A percentile compares a stretch with the other conserved stretches of the same genome.
Conservation (phyloP, 2,888 invertebrate species). For the Tromatobia lineatoria region DNA sequence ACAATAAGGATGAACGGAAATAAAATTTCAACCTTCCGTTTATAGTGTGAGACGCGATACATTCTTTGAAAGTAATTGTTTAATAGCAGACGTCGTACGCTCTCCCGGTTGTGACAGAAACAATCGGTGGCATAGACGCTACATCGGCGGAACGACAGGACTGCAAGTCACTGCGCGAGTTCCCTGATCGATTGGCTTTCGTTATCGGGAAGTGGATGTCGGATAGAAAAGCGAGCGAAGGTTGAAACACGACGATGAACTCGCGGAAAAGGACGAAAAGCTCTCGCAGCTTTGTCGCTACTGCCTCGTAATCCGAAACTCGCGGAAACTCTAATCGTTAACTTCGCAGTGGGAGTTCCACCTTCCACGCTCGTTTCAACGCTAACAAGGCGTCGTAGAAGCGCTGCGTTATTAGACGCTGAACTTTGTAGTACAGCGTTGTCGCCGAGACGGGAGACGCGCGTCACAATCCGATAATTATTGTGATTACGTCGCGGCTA, state of each 20-base stretch:
- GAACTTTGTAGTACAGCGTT: constrained; percentile 54
- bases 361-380: constrained; percentile 49
- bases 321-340: constrained; percentile 73
- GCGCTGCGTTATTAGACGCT: constrained; percentile 39
- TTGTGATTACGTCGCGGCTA: constrained; percentile 38
- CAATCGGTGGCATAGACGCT: background rate
- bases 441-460: constrained; percentile 13
- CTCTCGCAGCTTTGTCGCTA: constrained; percentile 16
- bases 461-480: constrained; percentile 59
- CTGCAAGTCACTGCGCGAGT: background rate
- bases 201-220: constrained; percentile 28
- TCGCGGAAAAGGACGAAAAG: constrained; percentile 21
- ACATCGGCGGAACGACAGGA: background rate
- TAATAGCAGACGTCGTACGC: background rate
- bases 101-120: background rate
- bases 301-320: constrained; percentile 71
- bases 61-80: background rate
- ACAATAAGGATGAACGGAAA: background rate
- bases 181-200: constrained; percentile 46
- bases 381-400: constrained; percentile 54
- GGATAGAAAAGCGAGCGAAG: background rate
- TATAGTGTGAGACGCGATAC: background rate
- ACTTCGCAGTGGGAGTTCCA: constrained; percentile 70
- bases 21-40: background rate
- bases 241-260: constrained; percentile 30